phyloP scores from a whole-genome alignment of 1,140 invertebrate genomes.

The Druon quercuslanigerum region DNA sequence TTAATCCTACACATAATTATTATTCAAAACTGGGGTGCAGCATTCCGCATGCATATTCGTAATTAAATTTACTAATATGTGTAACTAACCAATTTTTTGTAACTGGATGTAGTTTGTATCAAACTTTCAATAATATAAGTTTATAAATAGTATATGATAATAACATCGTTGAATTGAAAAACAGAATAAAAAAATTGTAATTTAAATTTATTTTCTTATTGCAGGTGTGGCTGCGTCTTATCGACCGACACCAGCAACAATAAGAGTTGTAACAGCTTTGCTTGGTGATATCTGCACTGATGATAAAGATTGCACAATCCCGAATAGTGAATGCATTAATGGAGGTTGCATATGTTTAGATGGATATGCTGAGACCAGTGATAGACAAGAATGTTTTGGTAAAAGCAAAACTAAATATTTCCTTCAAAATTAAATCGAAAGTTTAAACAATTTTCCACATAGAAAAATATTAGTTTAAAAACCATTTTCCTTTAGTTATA shows the following conservation, averaged over 20 bases:
- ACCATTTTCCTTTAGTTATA: no score
- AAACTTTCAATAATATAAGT: no score
- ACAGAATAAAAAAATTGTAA: no score
- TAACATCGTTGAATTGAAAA: slow-evolving; percentile 32
- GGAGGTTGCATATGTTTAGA: slow-evolving; percentile 84
- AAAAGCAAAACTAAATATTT: neutral
- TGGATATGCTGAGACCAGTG: slow-evolving; percentile 80
- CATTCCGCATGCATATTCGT: neutral
- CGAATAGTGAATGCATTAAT: slow-evolving; percentile 82
- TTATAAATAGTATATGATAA: slow-evolving; percentile 39
- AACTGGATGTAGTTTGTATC: no score
- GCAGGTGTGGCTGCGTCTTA: slow-evolving; percentile 72
- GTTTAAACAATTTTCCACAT: no score
- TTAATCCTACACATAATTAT: no score
- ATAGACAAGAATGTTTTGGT: slow-evolving; percentile 82
- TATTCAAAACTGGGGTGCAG: neutral
- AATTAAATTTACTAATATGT: neutral
- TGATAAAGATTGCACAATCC: slow-evolving; percentile 83
- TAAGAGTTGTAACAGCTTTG: slow-evolving; percentile 82
- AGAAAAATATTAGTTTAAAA: no score
- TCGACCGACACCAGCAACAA: slow-evolving; percentile 82
- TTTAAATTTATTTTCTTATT: no score
- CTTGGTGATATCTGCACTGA: slow-evolving; percentile 86
- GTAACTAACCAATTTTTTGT: slow-evolving; percentile 40
- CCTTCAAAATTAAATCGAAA: neutral